phyloP scores from a whole-genome alignment of 2,797 vertebrate species.

The Sebastolobus alascanus region DNA sequence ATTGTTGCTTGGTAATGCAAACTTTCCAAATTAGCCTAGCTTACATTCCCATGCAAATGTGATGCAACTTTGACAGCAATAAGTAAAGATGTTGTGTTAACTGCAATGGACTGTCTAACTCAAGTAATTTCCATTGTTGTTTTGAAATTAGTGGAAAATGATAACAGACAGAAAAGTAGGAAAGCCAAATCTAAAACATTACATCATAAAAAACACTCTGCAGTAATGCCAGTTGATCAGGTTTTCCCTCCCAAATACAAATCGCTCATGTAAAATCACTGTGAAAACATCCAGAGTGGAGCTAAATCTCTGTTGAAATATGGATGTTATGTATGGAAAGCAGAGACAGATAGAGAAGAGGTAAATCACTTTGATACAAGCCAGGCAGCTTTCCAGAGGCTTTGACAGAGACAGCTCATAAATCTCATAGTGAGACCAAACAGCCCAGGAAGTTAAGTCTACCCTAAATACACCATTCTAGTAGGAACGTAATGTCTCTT shows the following conservation, averaged over 20 bases:
- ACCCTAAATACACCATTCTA: conserved; percentile 39
- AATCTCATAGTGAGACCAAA: conserved; percentile 60
- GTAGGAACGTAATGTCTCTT: conserved; percentile 28
- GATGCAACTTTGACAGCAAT: background rate
- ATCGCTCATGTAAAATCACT: conserved; percentile 24
- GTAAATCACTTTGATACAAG: conserved; percentile 59
- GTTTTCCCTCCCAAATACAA: conserved; percentile 15
- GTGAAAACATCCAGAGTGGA: conserved; percentile 22
- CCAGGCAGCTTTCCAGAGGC: conserved; percentile 63
- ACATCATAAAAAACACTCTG: background rate
- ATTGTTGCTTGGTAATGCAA: background rate
- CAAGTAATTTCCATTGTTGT: background rate
- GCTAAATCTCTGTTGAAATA: conserved; percentile 36
- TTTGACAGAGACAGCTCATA: conserved; percentile 59
- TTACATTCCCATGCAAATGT: background rate
- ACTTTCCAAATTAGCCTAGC: background rate
- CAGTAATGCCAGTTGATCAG: conserved; percentile 5
- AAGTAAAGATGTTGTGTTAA: background rate
- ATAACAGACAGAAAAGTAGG: background rate
- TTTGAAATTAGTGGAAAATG: conserved; percentile 1
- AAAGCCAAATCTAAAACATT: conserved; percentile 4
- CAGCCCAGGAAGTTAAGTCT: conserved; percentile 64
- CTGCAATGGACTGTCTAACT: background rate
- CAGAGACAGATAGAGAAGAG: conserved; percentile 29
- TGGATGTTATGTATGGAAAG: conserved; percentile 41